Evolutionary conservation across 2,888 invertebrate species (phyloP).

Genomic region (Hedya salicella): DNA sequence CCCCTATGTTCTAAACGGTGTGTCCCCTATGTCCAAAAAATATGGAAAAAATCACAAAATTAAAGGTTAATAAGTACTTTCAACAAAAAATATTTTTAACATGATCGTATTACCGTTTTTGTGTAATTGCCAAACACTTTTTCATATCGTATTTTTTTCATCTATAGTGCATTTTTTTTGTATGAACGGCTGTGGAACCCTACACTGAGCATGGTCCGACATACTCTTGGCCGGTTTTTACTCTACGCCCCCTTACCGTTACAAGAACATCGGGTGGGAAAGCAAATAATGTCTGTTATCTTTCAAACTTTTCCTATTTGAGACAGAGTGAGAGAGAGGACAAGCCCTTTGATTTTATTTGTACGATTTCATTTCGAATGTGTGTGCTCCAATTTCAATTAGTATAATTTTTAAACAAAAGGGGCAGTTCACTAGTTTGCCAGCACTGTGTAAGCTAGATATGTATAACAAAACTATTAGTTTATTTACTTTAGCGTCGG

Average conservation of each 20-base stretch:
- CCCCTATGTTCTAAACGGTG: no score
- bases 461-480: conserved; percentile 8
- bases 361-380: neutral
- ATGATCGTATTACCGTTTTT: no score
- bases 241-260: conserved; percentile 44
- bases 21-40: no score
- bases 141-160: no score
- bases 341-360: neutral
- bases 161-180: no score
- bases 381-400: conserved; percentile 11
- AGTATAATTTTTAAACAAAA: conserved; percentile 1
- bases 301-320: conserved; percentile 5
- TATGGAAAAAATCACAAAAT: no score
- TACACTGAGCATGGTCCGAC: no score
- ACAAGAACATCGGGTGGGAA: conserved; percentile 17
- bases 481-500: conserved; percentile 39
- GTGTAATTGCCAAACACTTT: no score
- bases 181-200: no score
- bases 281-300: conserved; percentile 17
- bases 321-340: neutral
- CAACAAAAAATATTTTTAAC: no score
- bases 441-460: conserved; percentile 4
- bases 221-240: no score
- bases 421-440: conserved; percentile 9
- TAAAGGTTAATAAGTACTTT: no score